Conservation (phyloP, 2,113 vertebrate genomes). For the Artemisiospiza belli region DNA sequence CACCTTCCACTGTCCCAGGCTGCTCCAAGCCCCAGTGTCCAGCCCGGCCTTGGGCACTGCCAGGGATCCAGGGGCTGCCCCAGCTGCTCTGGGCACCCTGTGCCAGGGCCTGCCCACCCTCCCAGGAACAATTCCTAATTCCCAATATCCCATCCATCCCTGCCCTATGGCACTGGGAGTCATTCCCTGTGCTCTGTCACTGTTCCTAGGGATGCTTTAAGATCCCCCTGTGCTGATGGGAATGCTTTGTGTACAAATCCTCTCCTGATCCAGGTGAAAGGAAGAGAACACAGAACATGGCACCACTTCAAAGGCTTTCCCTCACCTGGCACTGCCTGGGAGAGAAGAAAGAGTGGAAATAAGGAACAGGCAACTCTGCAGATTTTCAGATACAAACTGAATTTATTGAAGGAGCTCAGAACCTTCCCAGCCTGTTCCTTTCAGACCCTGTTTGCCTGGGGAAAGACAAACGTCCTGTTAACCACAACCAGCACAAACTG, state of each 20-base stretch:
- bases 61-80: neutral
- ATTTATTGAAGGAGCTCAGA: neutral
- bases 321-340: neutral
- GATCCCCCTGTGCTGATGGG: neutral
- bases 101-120: neutral
- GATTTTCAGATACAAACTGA: neutral
- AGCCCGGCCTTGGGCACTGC: neutral
- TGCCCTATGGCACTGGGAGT: neutral
- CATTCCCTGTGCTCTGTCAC: neutral
- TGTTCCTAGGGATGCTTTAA: neutral
- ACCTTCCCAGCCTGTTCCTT: neutral
- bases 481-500: neutral
- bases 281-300: neutral
- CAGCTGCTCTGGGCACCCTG: neutral
- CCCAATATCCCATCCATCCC: neutral
- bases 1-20: neutral
- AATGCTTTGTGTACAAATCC: neutral
- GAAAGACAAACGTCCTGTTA: neutral
- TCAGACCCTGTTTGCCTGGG: neutral
- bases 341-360: neutral
- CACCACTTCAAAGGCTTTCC: neutral
- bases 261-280: neutral
- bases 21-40: neutral
- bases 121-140: rapidly evolving
- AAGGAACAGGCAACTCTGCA: neutral